Evolutionary conservation across 2,797 vertebrate genomes (phyloP).

Genomic region (Aselliscus stoliczkanus): DNA sequence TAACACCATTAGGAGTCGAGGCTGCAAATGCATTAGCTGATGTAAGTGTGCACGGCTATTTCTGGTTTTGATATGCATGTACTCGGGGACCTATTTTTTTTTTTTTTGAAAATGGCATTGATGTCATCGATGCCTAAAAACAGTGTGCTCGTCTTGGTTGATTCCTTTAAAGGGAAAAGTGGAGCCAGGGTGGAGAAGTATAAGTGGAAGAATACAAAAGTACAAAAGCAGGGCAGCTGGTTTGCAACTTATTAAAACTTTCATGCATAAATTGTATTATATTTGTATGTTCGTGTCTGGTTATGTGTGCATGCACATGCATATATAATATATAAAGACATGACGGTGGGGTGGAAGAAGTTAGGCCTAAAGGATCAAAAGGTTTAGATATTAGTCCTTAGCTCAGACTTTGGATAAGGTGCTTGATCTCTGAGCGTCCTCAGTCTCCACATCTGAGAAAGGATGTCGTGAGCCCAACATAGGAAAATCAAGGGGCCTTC

Average conservation of each 20-base stretch:
- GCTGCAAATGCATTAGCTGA: not conserved
- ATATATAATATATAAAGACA: not conserved
- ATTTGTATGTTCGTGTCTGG: not conserved
- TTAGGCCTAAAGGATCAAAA: not conserved
- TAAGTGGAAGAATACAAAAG: not conserved
- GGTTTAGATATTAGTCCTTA: not conserved
- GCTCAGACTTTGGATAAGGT: not conserved
- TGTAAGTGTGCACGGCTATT: not conserved
- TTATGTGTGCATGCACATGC: not conserved
- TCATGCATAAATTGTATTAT: not conserved
- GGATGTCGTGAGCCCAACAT: not conserved
- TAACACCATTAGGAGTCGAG: not conserved
- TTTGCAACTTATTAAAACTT: not conserved
- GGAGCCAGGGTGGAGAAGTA: not conserved
- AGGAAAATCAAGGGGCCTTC: not conserved
- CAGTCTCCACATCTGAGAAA: not conserved
- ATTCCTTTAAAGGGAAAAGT: not conserved
- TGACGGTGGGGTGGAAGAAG: not conserved
- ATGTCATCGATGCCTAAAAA: not conserved
- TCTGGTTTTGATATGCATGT: not conserved
- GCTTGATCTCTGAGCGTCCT: not conserved
- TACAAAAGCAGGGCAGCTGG: not conserved
- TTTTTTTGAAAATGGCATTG: not conserved
- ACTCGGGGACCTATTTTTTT: not conserved
- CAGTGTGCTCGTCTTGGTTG: not conserved